These are phyloP conservation scores for Linyphia triangularis DNA, from an alignment of 2,888 invertebrate species.

Conservation along the genomic window DNA sequence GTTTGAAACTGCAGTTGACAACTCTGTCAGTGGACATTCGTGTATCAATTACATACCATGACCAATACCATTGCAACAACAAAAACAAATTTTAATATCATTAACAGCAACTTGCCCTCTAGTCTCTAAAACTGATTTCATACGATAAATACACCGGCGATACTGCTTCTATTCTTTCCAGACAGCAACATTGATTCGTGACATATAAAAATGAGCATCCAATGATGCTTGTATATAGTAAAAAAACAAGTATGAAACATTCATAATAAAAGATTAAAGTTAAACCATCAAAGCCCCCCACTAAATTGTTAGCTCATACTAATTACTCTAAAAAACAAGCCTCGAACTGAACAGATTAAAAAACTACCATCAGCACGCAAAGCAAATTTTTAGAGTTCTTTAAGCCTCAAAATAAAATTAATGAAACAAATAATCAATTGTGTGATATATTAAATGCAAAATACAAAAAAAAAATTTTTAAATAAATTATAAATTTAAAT, in stretches of 20 bases:
- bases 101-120: not conserved
- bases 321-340: constrained; percentile 46
- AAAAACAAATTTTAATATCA: constrained; percentile 26
- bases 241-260: constrained; percentile 60
- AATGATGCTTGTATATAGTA: constrained; percentile 38
- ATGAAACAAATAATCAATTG: constrained; percentile 37
- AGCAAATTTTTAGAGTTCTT: constrained; percentile 49
- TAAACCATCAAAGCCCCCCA: constrained; percentile 27
- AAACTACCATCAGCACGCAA: constrained; percentile 48
- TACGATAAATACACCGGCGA: constrained; percentile 39
- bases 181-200: constrained; percentile 19
- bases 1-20: not conserved
- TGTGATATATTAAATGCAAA: no score
- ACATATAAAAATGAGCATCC: constrained; percentile 45
- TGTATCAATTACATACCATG: constrained; percentile 8
- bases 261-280: constrained; percentile 44
- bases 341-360: constrained; percentile 27
- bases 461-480: no score
- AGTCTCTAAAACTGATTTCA: constrained; percentile 1
- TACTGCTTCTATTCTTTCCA: not conserved
- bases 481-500: no score
- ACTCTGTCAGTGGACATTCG: not conserved
- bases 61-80: constrained; percentile 29
- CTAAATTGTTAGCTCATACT: constrained; percentile 25
- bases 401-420: not conserved